Percentiles rank a stretch among this genome's conserved stretches.
Evolutionary conservation across 2,888 invertebrate species (phyloP).

Genomic region (Xestia rhomboidea): DNA sequence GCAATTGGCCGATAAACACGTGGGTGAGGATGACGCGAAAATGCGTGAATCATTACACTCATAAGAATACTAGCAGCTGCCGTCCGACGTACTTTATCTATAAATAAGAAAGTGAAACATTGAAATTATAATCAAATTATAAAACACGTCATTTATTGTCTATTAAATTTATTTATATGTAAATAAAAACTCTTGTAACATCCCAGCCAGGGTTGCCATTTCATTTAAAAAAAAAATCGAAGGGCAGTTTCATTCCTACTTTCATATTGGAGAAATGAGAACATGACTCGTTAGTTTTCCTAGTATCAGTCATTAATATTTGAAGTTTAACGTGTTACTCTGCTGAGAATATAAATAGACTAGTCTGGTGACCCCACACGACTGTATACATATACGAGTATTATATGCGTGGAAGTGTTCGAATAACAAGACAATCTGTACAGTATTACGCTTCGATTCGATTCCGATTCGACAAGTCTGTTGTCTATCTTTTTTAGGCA

Average conservation of each 20-base stretch:
- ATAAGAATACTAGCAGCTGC: constrained; percentile 12
- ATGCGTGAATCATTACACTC: constrained; percentile 44
- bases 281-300: constrained; percentile 9
- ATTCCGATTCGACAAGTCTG: no score
- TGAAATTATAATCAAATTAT: constrained; percentile 26
- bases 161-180: background rate
- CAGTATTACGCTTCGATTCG: background rate
- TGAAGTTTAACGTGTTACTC: constrained; percentile 14
- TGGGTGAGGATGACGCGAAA: constrained; percentile 18
- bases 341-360: constrained; percentile 40
- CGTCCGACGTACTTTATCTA: constrained; percentile 41
- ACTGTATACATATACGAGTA: background rate
- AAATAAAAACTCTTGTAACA: background rate
- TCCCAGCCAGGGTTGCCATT: background rate
- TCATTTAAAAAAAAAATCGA: background rate
- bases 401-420: constrained; percentile 19
- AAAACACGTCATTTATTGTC: constrained; percentile 23
- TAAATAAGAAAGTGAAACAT: constrained; percentile 44
- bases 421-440: constrained; percentile 10
- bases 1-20: constrained; percentile 17
- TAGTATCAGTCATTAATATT: constrained; percentile 21
- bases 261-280: constrained; percentile 9
- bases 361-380: constrained; percentile 47
- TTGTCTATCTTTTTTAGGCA: no score
- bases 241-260: background rate